Conservation (phyloP, 2,888 invertebrate genomes). For the Lymantria dispar region DNA sequence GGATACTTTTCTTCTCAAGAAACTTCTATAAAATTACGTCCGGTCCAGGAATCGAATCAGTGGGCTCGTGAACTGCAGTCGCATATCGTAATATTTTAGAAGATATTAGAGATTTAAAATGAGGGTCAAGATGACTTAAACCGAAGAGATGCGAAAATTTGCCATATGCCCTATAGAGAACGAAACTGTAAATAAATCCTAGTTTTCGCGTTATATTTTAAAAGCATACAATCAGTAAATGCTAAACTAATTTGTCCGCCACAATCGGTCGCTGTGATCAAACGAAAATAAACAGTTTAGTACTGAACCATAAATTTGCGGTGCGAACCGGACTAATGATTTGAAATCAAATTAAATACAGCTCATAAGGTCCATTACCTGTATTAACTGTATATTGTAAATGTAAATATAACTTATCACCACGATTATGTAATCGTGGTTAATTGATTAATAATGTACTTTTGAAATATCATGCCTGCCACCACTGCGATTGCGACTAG, state of each 20-base stretch:
- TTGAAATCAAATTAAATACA: constrained; percentile 22
- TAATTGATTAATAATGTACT: background rate
- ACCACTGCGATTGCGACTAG: too few relatives aligned
- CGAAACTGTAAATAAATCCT: too few relatives aligned
- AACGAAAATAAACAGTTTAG: constrained; percentile 1
- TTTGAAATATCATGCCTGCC: too few relatives aligned
- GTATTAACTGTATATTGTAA: constrained; percentile 13
- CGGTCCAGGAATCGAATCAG: too few relatives aligned
- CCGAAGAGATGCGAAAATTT: too few relatives aligned
- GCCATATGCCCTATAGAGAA: too few relatives aligned
- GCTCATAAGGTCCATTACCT: constrained; percentile 17
- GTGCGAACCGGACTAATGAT: constrained; percentile 16
- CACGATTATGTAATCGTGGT: background rate
- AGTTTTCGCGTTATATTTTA: background rate
- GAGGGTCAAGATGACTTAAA: too few relatives aligned
- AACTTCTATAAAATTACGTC: too few relatives aligned
- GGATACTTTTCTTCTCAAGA: too few relatives aligned
- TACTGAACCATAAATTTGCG: constrained; percentile 10
- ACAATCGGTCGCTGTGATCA: background rate
- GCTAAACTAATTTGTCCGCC: background rate
- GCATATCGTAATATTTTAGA: too few relatives aligned
- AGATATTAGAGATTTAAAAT: too few relatives aligned
- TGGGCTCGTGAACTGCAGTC: too few relatives aligned
- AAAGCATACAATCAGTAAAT: background rate
- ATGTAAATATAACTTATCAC: background rate